Evolutionary conservation across 2,113 vertebrate genomes (phyloP).

Genomic region (Brachypodius melanocephalos): DNA sequence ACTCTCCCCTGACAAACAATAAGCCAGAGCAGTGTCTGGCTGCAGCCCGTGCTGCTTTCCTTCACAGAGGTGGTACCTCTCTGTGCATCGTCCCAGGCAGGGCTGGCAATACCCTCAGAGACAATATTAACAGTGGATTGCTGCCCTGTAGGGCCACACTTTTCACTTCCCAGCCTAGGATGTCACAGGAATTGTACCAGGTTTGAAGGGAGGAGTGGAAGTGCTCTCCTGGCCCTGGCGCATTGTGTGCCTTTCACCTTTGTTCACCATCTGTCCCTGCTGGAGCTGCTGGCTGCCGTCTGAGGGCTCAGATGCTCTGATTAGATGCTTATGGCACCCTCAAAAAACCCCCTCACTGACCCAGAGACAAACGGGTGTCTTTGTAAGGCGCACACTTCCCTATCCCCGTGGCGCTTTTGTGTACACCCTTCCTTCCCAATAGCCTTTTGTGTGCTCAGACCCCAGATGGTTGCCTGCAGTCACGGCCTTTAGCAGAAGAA

Average conservation of each 20-base stretch:
- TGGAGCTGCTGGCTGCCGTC: slow-evolving; percentile 58
- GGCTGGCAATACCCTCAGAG: background rate
- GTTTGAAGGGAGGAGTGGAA: background rate
- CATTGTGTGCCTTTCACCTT: slow-evolving; percentile 44
- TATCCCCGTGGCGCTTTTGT: slow-evolving; percentile 42
- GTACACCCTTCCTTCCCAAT: background rate
- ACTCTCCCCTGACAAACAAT: background rate
- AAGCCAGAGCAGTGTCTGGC: background rate
- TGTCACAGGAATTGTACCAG: background rate
- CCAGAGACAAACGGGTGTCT: slow-evolving; percentile 72
- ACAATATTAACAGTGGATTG: background rate
- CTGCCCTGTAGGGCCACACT: background rate
- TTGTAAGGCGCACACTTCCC: slow-evolving; percentile 71
- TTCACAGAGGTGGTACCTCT: background rate
- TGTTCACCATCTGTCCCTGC: slow-evolving; percentile 76
- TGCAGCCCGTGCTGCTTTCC: rapidly evolving
- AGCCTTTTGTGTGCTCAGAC: slow-evolving; percentile 41
- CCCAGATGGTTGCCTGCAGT: slow-evolving; percentile 70
- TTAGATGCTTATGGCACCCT: slow-evolving; percentile 28
- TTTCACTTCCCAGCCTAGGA: background rate
- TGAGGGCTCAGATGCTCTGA: slow-evolving; percentile 43
- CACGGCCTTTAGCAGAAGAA: background rate
- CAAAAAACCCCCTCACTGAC: background rate
- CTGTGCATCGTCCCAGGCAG: background rate
- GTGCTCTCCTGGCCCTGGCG: background rate